A percentile compares a stretch with the other conserved stretches of the same genome.
Conservation (phyloP, 92 coral and sea anemone species). For the Ricordea florida region DNA sequence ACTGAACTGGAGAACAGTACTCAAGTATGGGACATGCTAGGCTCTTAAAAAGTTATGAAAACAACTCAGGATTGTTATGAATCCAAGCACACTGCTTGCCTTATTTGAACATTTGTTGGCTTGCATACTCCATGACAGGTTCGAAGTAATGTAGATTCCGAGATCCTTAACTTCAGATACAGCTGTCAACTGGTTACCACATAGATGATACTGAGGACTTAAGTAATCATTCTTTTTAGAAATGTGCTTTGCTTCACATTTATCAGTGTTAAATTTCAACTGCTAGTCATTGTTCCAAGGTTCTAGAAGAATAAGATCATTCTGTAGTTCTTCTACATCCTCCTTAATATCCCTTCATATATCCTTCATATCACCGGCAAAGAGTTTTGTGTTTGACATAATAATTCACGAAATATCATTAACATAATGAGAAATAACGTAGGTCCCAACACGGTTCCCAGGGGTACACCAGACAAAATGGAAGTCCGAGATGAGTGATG, state of each 20-base stretch:
- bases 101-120: constrained; percentile 32
- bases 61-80: constrained; percentile 36
- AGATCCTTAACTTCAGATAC: constrained; percentile 50
- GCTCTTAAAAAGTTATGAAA: constrained; percentile 38
- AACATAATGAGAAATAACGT: constrained; percentile 22
- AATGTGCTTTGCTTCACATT: constrained; percentile 46
- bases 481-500: constrained; percentile 25
- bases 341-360: constrained; percentile 10
- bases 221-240: constrained; percentile 48
- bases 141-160: constrained; percentile 38
- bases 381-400: constrained; percentile 13
- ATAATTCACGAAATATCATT: constrained; percentile 29
- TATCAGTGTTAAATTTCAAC: constrained; percentile 25
- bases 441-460: constrained; percentile 28
- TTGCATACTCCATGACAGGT: constrained; percentile 46
- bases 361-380: constrained; percentile 45
- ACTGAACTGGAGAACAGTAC: constrained; percentile 61
- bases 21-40: constrained; percentile 59
- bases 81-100: constrained; percentile 41
- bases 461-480: constrained; percentile 51
- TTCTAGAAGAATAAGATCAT: constrained; percentile 26
- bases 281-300: constrained; percentile 55
- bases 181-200: constrained; percentile 12
- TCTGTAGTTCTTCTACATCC: constrained; percentile 8
- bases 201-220: constrained; percentile 29